These are phyloP conservation scores for Manduca sexta DNA, from an alignment of 1,140 invertebrate species.

Conservation along the genomic window DNA sequence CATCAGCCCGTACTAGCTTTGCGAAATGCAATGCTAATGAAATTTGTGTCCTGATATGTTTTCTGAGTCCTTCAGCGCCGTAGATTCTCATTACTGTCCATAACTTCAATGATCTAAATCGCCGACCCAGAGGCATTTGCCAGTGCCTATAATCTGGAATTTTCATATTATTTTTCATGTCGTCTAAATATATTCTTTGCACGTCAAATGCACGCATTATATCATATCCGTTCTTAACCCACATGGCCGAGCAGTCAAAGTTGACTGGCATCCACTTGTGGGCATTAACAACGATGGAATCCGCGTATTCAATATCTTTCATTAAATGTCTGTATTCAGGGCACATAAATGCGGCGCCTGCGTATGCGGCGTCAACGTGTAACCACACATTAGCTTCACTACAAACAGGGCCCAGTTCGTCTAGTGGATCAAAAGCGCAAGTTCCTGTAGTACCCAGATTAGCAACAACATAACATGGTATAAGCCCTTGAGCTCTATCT, in stretches of 20 bases:
- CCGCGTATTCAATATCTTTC: slow-evolving; percentile 85
- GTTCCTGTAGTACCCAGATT: slow-evolving; percentile 94
- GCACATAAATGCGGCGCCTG: slow-evolving; percentile 90
- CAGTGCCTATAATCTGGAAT: slow-evolving; percentile 95
- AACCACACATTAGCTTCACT: slow-evolving; percentile 85
- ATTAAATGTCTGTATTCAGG: slow-evolving; percentile 89
- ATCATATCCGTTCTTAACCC: slow-evolving; percentile 87
- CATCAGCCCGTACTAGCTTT: slow-evolving; percentile 78
- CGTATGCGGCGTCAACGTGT: slow-evolving; percentile 93
- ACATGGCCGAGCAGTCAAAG: slow-evolving; percentile 93
- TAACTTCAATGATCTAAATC: slow-evolving; percentile 93
- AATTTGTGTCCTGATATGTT: slow-evolving; percentile 85
- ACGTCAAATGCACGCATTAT: slow-evolving; percentile 92
- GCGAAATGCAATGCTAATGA: slow-evolving; percentile 85
- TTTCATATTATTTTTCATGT: slow-evolving; percentile 77
- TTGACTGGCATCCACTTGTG: slow-evolving; percentile 95
- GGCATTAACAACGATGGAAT: slow-evolving; percentile 93
- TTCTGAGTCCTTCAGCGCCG: slow-evolving; percentile 86
- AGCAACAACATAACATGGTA: slow-evolving; percentile 87
- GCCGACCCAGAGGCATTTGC: slow-evolving; percentile 92
- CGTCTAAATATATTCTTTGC: slow-evolving; percentile 90
- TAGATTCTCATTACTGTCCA: slow-evolving; percentile 94
- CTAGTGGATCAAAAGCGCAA: slow-evolving; percentile 92
- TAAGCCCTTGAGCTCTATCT: slow-evolving; percentile 81
- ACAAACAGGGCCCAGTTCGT: slow-evolving; percentile 87